These are phyloP conservation scores for Lophura nycthemera DNA, from an alignment of 2,113 vertebrate species.

Conservation along the genomic window DNA sequence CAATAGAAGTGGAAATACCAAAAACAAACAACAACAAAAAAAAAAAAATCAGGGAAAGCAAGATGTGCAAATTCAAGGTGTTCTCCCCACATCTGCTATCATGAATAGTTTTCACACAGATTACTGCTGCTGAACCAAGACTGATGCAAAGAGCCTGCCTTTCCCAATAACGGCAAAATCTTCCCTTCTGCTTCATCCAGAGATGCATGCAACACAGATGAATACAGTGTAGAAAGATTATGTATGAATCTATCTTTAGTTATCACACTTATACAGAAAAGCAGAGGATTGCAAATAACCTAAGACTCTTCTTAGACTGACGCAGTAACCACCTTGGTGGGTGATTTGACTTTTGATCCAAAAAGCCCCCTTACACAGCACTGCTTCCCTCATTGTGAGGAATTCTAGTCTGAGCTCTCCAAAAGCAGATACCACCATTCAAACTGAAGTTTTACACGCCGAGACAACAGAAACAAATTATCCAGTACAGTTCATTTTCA, in stretches of 20 bases:
- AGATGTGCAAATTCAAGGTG: background rate
- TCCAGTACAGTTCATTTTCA: background rate
- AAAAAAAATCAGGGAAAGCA: background rate
- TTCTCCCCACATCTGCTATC: background rate
- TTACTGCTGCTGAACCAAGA: background rate
- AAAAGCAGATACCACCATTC: background rate
- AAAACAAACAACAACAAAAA: background rate
- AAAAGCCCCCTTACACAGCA: background rate
- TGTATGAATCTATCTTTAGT: slow-evolving; percentile 13
- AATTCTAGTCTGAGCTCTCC: background rate
- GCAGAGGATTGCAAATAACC: slow-evolving; percentile 42
- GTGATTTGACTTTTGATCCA: background rate
- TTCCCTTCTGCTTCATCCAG: background rate
- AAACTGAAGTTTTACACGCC: background rate
- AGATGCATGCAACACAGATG: slow-evolving; percentile 14
- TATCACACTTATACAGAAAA: background rate
- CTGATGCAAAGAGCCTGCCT: background rate
- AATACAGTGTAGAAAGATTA: slow-evolving; percentile 30
- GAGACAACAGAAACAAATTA: background rate
- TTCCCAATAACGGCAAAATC: background rate
- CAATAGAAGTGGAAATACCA: background rate
- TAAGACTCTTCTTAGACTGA: slow-evolving; percentile 7
- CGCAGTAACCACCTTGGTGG: background rate
- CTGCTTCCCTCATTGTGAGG: background rate
- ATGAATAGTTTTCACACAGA: background rate